Evolutionary conservation across 1,140 invertebrate species (phyloP).

Genomic region (Stegodyphus dumicola): DNA sequence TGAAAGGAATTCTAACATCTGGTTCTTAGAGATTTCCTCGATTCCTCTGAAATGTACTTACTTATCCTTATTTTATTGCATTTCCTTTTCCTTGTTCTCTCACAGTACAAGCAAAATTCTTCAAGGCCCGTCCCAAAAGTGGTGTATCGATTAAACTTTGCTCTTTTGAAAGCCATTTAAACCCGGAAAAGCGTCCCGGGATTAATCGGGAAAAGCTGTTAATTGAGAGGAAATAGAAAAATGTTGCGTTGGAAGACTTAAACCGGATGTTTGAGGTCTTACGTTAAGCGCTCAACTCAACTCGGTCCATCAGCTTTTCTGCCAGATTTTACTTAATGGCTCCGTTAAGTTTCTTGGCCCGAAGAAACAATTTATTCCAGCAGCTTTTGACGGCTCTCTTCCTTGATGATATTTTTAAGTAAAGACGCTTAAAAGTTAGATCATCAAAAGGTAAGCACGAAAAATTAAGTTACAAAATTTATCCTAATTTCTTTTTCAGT

Average conservation of each 20-base stretch:
- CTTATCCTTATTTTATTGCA: no score
- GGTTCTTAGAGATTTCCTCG: no score
- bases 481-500: no score
- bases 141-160: conserved; percentile 38
- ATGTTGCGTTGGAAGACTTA: conserved; percentile 2
- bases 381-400: no score
- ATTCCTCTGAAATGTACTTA: no score
- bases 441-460: no score
- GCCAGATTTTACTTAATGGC: conserved; percentile 25
- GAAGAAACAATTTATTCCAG: neutral
- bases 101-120: neutral
- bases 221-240: conserved; percentile 49
- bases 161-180: conserved; percentile 4
- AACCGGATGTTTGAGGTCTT: conserved; percentile 35
- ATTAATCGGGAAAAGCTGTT: conserved; percentile 30
- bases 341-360: conserved; percentile 9
- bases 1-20: no score
- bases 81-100: no score
- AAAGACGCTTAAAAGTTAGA: no score
- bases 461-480: no score
- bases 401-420: no score
- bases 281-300: conserved; percentile 13
- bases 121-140: neutral
- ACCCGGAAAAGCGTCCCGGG: conserved; percentile 15
- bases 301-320: conserved; percentile 18